Conservation (phyloP, 2,113 vertebrate species). For the Pipra filicauda region DNA sequence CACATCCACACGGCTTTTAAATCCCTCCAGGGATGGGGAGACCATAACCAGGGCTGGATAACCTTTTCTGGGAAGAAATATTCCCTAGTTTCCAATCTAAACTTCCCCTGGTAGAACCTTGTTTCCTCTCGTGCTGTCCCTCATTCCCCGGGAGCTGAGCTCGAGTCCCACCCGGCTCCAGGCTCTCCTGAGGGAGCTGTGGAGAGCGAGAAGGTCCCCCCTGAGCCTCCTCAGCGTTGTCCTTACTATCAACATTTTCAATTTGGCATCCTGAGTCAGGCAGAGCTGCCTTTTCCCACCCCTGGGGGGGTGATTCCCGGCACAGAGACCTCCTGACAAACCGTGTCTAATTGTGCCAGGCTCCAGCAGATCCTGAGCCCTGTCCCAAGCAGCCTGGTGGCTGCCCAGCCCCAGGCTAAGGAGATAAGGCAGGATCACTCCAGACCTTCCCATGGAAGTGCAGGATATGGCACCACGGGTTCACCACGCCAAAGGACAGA, state of each 20-base stretch:
- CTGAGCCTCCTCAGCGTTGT: accelerated
- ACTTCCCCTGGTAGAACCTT: neutral
- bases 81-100: neutral
- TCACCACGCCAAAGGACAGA: neutral
- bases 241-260: accelerated
- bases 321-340: neutral
- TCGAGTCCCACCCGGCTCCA: accelerated
- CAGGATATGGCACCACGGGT: accelerated
- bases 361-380: neutral
- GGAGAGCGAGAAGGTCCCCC: accelerated
- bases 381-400: neutral
- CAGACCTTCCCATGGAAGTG: neutral
- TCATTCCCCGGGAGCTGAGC: neutral
- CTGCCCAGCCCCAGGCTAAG: neutral
- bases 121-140: neutral
- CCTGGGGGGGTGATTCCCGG: neutral
- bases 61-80: neutral
- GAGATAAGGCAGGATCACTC: neutral
- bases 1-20: accelerated
- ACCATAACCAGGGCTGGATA: neutral
- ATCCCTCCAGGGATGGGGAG: neutral
- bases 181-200: accelerated
- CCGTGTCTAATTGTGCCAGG: neutral
- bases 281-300: neutral
- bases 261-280: accelerated